Conservation (phyloP, 2,888 invertebrate species). For the Lottia scabra region DNA sequence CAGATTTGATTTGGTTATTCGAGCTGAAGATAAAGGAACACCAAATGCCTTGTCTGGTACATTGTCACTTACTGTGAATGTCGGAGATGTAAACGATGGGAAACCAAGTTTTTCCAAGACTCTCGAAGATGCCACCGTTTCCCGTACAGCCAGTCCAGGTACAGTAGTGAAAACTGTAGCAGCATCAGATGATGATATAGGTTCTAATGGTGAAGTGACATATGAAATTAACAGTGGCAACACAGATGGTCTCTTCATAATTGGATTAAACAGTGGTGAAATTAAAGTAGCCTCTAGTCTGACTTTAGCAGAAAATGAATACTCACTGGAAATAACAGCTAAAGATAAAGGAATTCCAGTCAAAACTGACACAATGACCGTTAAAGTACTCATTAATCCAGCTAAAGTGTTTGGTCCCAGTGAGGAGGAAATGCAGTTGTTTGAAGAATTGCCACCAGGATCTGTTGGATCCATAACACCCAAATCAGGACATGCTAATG, state of each 20-base stretch:
- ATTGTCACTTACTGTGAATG: not conserved
- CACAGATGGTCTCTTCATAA: slow-evolving; percentile 40
- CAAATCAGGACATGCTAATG: slow-evolving; percentile 19
- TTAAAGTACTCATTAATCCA: slow-evolving; percentile 41
- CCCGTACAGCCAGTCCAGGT: not conserved
- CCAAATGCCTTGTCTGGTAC: not conserved
- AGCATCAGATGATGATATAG: not conserved
- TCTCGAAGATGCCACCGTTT: not conserved
- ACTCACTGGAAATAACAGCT: slow-evolving; percentile 34
- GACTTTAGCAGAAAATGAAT: slow-evolving; percentile 23
- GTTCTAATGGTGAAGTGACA: not conserved
- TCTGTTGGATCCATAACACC: slow-evolving; percentile 36
- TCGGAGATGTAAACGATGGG: not conserved
- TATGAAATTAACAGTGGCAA: slow-evolving; percentile 22
- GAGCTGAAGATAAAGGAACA: not conserved
- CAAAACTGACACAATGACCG: slow-evolving; percentile 33
- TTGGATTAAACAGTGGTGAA: slow-evolving; percentile 36
- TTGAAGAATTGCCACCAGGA: slow-evolving; percentile 32
- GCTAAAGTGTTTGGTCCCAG: slow-evolving; percentile 15
- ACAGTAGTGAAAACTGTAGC: not conserved
- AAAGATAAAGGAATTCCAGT: slow-evolving; percentile 42
- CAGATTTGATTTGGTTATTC: not conserved
- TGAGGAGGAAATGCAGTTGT: slow-evolving; percentile 35
- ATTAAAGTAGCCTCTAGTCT: slow-evolving; percentile 37
- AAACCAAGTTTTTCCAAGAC: not conserved